Evolutionary conservation across 2,888 invertebrate species (phyloP), one percentile per base, ranked within the genome.

Genomic region (Itoplectis maculator): DNA sequence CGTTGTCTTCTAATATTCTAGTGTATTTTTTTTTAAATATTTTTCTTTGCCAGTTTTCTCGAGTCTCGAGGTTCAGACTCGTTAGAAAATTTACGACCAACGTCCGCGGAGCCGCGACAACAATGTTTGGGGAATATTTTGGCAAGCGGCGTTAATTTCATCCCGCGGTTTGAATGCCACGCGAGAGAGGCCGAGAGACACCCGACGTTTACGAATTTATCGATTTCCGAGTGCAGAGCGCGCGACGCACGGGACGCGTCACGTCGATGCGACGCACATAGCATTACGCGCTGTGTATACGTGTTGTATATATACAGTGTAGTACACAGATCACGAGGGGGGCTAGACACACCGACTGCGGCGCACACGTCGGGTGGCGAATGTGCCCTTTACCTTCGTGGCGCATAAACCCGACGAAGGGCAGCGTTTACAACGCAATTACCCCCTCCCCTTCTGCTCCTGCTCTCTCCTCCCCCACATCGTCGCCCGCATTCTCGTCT

Each of bases 401-500:
- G 61, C 70, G 73, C 70, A 76, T 77, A 77, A 70, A 73, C 68
- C 77, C 76, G 56, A 49, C 74, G 76, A 83, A 83, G 81, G 84
- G 83, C 74, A 79, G 45, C 81, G 79, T 85, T 83, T 81, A 81
- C 83, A 79, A 86, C 76, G 80, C 85, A 88, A 86, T 87, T 86
- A 88, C 76, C 83, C 77, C 79, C 79, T 56, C 80, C 70, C 61
- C 54, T 63, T 66, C 72, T 69, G 73, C 79, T 70, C 59, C 49
- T 5, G 29, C 29, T 29, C 29, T 5, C 29, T 3, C 5, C 29
- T 2, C 29, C 29, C n/a, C n/a, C n/a, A n/a, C n/a, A n/a, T n/a
- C n/a, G n/a, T n/a, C n/a, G 49, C 11, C 72, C 61, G 68, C 49
- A 73, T 76, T 84, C 54, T 59, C 75, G 66, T 63, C 79, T 70